These are phyloP conservation scores for Sarcophaga variegata DNA, from an alignment of 2,888 invertebrate species.

Conservation along the genomic window DNA sequence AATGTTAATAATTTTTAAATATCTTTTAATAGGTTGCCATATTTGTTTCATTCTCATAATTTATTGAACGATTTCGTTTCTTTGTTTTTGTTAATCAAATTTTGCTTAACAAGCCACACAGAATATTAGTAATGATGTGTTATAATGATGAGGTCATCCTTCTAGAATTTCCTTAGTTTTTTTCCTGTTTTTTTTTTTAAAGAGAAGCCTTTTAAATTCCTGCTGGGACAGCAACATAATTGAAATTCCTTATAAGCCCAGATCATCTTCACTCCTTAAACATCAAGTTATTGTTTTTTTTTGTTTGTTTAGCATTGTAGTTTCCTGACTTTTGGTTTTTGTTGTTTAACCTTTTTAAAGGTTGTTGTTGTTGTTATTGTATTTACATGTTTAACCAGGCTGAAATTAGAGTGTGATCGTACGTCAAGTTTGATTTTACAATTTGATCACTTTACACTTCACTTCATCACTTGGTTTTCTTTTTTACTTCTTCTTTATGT, in stretches of 20 bases:
- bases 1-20: constrained; percentile 4
- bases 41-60: neutral
- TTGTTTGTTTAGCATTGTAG: neutral
- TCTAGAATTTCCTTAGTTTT: constrained; percentile 15
- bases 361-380: neutral
- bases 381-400: constrained; percentile 67
- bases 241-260: constrained; percentile 23
- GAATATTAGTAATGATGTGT: neutral
- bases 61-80: neutral
- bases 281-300: constrained; percentile 6
- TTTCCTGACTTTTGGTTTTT: neutral
- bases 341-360: too few species aligned
- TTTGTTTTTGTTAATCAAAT: neutral
- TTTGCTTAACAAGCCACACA: neutral
- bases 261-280: constrained; percentile 42
- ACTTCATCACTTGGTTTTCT: constrained; percentile 54
- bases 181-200: neutral
- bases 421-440: constrained; percentile 65
- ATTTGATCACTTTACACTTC: constrained; percentile 66
- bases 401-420: constrained; percentile 70
- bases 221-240: constrained; percentile 7
- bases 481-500: neutral
- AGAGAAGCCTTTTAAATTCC: constrained; percentile 60
- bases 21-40: constrained; percentile 16
- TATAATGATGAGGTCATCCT: constrained; percentile 43